Conservation (phyloP, 2,113 vertebrate species). For the Setophaga kirtlandii region DNA sequence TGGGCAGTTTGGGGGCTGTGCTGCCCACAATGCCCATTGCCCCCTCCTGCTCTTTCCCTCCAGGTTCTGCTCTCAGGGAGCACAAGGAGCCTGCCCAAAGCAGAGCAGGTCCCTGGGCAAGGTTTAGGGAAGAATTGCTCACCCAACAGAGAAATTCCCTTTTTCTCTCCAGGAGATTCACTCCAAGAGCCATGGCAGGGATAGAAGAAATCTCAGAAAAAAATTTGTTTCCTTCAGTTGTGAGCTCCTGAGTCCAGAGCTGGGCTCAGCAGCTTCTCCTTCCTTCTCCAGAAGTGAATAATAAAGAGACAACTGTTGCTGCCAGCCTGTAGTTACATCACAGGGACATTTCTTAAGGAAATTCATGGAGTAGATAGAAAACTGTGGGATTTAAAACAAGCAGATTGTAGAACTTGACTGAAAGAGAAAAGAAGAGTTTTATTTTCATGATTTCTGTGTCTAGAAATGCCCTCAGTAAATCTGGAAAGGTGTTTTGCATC, state of each 20-base stretch:
- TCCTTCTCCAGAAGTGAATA: background rate
- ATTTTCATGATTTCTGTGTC: background rate
- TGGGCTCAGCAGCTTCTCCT: background rate
- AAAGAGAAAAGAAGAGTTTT: background rate
- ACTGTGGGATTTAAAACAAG: background rate
- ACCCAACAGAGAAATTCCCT: background rate
- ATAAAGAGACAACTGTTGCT: constrained; percentile 38
- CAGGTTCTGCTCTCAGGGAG: background rate
- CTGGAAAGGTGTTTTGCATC: background rate
- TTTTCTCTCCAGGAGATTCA: background rate
- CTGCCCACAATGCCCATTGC: accelerated
- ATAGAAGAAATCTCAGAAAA: background rate
- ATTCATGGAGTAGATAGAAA: background rate
- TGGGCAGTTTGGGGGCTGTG: background rate
- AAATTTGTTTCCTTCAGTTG: background rate
- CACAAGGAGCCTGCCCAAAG: background rate
- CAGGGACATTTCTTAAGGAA: background rate
- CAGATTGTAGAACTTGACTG: background rate
- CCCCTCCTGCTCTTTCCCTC: background rate
- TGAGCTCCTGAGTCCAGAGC: background rate
- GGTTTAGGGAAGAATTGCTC: background rate
- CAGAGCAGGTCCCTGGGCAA: accelerated
- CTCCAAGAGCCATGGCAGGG: accelerated
- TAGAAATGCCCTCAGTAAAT: background rate
- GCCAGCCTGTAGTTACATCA: background rate